These are phyloP conservation scores for Blastomussa wellsi DNA, from an alignment of 92 coral and sea anemone species.

Conservation along the genomic window DNA sequence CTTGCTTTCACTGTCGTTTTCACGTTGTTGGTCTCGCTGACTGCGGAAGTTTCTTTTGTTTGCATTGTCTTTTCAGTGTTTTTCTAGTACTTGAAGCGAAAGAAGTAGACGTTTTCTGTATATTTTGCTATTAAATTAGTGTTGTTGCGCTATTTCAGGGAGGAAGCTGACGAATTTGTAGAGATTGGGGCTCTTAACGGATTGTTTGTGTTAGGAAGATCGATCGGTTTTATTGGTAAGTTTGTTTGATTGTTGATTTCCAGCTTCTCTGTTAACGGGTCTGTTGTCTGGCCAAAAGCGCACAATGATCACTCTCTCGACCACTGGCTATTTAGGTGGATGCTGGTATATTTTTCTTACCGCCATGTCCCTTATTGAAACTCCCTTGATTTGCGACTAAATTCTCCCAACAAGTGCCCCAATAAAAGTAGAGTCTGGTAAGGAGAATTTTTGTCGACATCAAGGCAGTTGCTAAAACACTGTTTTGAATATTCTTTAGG, in stretches of 20 bases:
- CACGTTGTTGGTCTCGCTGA: no score
- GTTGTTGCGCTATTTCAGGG: slow-evolving; percentile 51
- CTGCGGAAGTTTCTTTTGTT: not conserved
- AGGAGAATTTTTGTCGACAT: not conserved
- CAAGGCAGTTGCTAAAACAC: not conserved
- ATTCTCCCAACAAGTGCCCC: no score
- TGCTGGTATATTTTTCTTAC: not conserved
- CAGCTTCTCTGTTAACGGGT: not conserved
- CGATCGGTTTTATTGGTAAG: slow-evolving; percentile 99
- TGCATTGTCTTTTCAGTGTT: not conserved
- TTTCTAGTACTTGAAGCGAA: not conserved
- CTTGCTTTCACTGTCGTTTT: no score
- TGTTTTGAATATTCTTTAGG: slow-evolving; percentile 57
- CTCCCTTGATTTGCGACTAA: not conserved
- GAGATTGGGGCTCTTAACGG: slow-evolving; percentile 96
- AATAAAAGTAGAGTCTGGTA: not conserved
- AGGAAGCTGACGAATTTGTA: slow-evolving; percentile 94
- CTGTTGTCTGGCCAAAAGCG: not conserved
- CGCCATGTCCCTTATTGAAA: not conserved
- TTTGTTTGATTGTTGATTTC: not conserved
- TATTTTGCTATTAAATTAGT: not conserved
- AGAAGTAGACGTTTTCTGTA: not conserved
- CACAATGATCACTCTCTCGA: not conserved
- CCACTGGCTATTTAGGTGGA: not conserved
- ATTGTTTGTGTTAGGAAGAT: slow-evolving; percentile 94